phyloP scores from a whole-genome alignment of 2,797 vertebrate species.

The Bucorvus abyssinicus region DNA sequence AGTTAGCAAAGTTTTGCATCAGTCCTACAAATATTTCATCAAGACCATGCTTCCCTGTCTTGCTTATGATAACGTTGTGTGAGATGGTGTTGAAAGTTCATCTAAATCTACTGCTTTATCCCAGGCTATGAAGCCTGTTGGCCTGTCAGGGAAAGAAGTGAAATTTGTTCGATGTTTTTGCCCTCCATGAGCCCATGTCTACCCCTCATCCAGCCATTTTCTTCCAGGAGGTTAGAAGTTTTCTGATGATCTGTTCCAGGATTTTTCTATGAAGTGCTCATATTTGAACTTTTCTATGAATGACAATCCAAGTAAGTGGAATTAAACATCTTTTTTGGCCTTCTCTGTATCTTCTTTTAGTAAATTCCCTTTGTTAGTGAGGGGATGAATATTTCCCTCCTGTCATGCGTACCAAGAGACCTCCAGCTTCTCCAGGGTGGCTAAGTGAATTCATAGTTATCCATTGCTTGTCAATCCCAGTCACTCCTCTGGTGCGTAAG shows the following conservation, averaged over 20 bases:
- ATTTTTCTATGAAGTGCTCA: background rate
- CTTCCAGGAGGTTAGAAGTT: background rate
- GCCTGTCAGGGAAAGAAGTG: background rate
- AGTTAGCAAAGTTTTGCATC: background rate
- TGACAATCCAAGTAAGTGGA: background rate
- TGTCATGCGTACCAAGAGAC: background rate
- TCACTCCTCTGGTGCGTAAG: background rate
- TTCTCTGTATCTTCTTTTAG: background rate
- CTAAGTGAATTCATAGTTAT: background rate
- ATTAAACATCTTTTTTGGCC: accelerated
- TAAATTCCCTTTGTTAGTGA: background rate
- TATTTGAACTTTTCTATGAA: background rate
- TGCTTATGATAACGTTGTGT: background rate
- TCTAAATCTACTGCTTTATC: background rate
- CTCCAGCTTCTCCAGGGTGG: background rate
- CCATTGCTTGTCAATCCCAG: background rate
- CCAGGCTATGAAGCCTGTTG: background rate
- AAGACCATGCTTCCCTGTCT: background rate
- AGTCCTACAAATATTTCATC: background rate
- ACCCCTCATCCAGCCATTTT: background rate
- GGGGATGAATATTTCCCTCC: background rate
- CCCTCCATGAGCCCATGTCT: background rate
- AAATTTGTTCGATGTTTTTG: background rate
- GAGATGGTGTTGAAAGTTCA: background rate
- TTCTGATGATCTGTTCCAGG: background rate